Percentiles rank a stretch among this genome's conserved stretches.
phyloP scores from a whole-genome alignment of 2,113 vertebrate species.

The Seriola quinqueradiata region DNA sequence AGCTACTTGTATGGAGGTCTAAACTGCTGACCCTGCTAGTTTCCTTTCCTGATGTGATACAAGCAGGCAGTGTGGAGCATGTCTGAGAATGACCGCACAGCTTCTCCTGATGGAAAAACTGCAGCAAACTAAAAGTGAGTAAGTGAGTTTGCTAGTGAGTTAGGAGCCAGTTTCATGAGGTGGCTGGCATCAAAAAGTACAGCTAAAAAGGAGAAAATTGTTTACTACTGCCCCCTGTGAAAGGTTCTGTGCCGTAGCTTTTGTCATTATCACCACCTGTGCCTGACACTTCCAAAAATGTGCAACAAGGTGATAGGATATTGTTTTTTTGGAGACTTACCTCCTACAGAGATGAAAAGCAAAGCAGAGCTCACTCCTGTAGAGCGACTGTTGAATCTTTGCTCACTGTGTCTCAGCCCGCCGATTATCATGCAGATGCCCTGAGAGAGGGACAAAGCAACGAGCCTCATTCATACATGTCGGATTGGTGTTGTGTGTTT shows the following conservation, averaged over 20 bases:
- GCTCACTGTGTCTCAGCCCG: slow-evolving; percentile 89
- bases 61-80: background rate
- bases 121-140: background rate
- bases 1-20: background rate
- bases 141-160: background rate
- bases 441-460: slow-evolving; percentile 68
- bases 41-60: background rate
- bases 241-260: background rate
- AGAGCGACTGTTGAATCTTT: slow-evolving; percentile 91
- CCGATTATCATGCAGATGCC: slow-evolving; percentile 93
- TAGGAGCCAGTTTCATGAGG: background rate
- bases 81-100: background rate
- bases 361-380: slow-evolving; percentile 89
- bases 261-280: background rate
- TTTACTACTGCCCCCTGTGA: background rate
- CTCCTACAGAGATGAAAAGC: slow-evolving; percentile 91
- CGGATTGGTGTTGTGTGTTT: background rate
- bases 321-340: slow-evolving; percentile 66
- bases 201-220: background rate
- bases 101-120: background rate
- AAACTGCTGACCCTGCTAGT: background rate
- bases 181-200: background rate
- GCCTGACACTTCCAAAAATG: background rate
- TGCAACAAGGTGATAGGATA: background rate
- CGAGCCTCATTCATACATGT: background rate